Evolutionary conservation across 2,113 vertebrate species (phyloP), one percentile per base, ranked within the genome.

Genomic region (Centropus bengalensis): DNA sequence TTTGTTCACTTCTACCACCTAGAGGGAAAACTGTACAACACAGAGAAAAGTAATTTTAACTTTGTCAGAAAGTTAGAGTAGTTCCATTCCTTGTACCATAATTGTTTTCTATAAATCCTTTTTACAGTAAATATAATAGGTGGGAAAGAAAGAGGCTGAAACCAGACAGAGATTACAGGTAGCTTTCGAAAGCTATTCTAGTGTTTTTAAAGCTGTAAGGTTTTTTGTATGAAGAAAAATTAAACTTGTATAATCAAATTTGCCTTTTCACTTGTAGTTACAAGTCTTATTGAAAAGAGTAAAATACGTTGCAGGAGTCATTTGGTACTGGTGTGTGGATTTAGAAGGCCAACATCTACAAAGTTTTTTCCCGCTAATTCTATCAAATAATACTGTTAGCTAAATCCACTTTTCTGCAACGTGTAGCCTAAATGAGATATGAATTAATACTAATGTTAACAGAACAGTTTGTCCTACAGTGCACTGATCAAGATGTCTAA

Each of bases 1-100:
- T 96, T 91, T 97, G 91, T 96, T 96, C 90, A 96, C 90, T 96
- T 90, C 95, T 86, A 84, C 95, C 96, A 96, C 82, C 95, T 97
- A 96, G 90, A 96, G 94, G 94, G 79, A 15, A 76, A 88, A 86
- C 19, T 30, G 33, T 30, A 45, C 22, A 90, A 20, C 36, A 73
- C 36, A 62, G 22, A 70, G 20, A 80, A 71, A 91, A 85, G 36
- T 10, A 1, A 49, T 69, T 82, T 56, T 26, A 58, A 32, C n/a
- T 51, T 71, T 38, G 19, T 14, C 12, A 32, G 38, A 38, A 91
- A 70, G 47, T 77, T 56, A 55, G 24, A 86, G 13, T 40, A 71
- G 32, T 59, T 93, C 49, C 28, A 49, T 59, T 88, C 11, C 3
- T 69, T 73, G 11, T 36, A 45, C 45, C 20, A 11, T 54, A 54